Evolutionary conservation across 2,113 vertebrate species (phyloP).

Genomic region (Chiloscyllium plagiosum): DNA sequence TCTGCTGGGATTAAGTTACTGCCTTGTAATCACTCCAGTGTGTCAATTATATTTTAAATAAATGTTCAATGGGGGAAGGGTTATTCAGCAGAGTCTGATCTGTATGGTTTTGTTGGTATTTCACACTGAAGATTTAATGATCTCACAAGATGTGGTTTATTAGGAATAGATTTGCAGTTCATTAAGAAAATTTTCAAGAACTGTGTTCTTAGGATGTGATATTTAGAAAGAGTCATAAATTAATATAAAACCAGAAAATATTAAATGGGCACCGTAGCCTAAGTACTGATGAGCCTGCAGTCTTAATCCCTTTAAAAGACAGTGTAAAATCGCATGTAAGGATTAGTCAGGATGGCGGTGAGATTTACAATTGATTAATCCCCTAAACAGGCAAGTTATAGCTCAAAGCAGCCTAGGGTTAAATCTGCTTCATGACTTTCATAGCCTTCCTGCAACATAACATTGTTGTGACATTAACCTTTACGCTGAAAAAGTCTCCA

Average conservation of each 20-base stretch:
- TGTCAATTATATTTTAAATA: slow-evolving; percentile 22
- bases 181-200: not conserved
- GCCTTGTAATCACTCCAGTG: not conserved
- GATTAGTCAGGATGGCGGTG: not conserved
- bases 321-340: not conserved
- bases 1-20: not conserved
- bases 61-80: not conserved
- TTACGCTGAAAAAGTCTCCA: not conserved
- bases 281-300: not conserved
- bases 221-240: not conserved
- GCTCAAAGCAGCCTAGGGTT: not conserved
- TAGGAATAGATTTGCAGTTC: not conserved
- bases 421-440: not conserved
- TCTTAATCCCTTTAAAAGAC: not conserved
- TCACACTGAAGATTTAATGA: not conserved
- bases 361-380: not conserved
- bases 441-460: not conserved
- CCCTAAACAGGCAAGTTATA: not conserved
- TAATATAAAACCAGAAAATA: not conserved
- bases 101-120: not conserved
- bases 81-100: not conserved
- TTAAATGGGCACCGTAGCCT: not conserved
- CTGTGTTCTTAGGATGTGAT: not conserved
- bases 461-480: not conserved
- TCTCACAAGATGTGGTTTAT: not conserved